Evolutionary conservation across 2,888 invertebrate genomes (phyloP).

Genomic region (Agriotes lineatus): DNA sequence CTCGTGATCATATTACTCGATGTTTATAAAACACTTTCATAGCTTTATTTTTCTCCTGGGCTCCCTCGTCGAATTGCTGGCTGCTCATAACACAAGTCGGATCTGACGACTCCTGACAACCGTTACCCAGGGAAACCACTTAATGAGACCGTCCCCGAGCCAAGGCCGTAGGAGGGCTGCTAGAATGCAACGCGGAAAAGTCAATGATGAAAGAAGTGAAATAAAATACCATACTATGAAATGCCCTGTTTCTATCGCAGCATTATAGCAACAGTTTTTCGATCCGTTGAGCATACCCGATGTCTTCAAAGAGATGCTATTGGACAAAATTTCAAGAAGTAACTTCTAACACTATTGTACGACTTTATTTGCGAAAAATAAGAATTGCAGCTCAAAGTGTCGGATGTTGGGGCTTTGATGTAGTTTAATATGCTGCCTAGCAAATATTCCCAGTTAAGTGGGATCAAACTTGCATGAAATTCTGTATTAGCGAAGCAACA

Average conservation of each 20-base stretch:
- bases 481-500: constrained; percentile 16
- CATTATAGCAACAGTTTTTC: not conserved
- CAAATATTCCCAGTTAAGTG: constrained; percentile 11
- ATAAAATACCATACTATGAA: constrained; percentile 49
- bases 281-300: too few species aligned
- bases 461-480: constrained; percentile 19
- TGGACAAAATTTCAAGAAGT: too few species aligned
- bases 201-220: constrained; percentile 58
- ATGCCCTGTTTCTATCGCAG: constrained; percentile 42
- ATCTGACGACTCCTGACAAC: constrained; percentile 61
- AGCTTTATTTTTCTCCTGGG: constrained; percentile 48
- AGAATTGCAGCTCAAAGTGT: too few species aligned
- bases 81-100: constrained; percentile 55
- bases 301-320: too few species aligned
- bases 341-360: too few species aligned
- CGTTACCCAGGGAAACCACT: constrained; percentile 65
- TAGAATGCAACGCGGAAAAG: constrained; percentile 58
- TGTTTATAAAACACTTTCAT: constrained; percentile 51
- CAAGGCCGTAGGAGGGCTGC: constrained; percentile 52
- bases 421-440: not conserved
- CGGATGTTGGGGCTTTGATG: too few species aligned
- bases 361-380: too few species aligned
- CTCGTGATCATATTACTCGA: constrained; percentile 46
- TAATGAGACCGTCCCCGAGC: constrained; percentile 60
- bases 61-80: constrained; percentile 50